These are phyloP conservation scores for Rhynchophorus ferrugineus DNA, from an alignment of 1,140 invertebrate genomes.

Conservation along the genomic window DNA sequence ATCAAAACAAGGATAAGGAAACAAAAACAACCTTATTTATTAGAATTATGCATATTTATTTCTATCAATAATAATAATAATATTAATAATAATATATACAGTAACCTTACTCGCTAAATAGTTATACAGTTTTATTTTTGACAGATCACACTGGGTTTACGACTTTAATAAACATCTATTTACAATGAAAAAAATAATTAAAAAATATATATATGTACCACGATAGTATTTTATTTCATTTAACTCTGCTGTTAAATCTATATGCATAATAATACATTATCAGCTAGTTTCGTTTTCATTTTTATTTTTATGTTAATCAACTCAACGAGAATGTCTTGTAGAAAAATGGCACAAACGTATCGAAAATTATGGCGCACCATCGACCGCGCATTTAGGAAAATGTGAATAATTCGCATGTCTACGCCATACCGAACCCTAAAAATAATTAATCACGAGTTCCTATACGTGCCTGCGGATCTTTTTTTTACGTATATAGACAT, in stretches of 20 bases:
- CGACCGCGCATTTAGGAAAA: too few species aligned
- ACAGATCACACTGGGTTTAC: conserved; percentile 34
- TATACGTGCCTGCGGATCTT: neutral
- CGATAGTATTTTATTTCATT: too few species aligned
- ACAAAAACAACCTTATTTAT: conserved; percentile 2
- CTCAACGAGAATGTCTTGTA: too few species aligned
- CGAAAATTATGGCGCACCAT: too few species aligned
- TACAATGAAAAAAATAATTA: neutral
- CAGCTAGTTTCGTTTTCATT: too few species aligned
- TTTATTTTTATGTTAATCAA: too few species aligned
- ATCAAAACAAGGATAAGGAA: too few species aligned
- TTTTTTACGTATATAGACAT: neutral
- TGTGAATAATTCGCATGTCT: too few species aligned
- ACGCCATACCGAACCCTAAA: neutral
- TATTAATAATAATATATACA: conserved; percentile 34
- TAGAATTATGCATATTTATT: conserved; percentile 37
- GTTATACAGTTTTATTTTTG: conserved; percentile 22
- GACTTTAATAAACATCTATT: conserved; percentile 7
- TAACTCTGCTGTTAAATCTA: too few species aligned
- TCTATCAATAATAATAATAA: conserved; percentile 27
- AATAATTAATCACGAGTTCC: neutral
- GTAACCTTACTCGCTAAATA: conserved; percentile 27
- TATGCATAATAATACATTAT: too few species aligned
- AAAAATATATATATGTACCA: neutral
- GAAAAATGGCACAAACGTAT: too few species aligned